Evolutionary conservation across 2,888 invertebrate species (phyloP).

Genomic region (Parnassius glacialis): DNA sequence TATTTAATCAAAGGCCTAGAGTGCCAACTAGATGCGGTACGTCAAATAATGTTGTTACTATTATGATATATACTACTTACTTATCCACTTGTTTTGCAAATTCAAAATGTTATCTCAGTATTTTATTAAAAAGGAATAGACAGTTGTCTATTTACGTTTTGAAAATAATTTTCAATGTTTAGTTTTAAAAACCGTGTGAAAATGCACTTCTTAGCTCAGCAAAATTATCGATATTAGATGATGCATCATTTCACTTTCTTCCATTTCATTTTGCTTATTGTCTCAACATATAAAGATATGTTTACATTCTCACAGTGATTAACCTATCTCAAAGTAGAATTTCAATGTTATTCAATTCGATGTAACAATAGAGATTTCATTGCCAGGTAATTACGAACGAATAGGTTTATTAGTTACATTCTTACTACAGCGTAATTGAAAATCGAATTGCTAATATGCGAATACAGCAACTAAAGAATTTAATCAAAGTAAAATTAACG

Average conservation of each 20-base stretch:
- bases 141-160: background rate
- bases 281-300: slow-evolving; percentile 3
- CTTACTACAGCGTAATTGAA: background rate
- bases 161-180: background rate
- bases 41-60: too few relatives aligned
- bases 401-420: slow-evolving; percentile 7
- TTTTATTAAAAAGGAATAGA: too few relatives aligned
- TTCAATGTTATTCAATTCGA: slow-evolving; percentile 23
- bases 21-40: too few relatives aligned
- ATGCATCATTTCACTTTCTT: slow-evolving; percentile 23
- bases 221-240: background rate
- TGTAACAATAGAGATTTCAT: slow-evolving; percentile 24
- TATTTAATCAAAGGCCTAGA: too few relatives aligned
- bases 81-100: too few relatives aligned
- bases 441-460: too few relatives aligned
- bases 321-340: slow-evolving; percentile 21
- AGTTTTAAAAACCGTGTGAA: slow-evolving; percentile 14
- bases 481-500: too few relatives aligned
- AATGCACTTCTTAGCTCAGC: slow-evolving; percentile 9
- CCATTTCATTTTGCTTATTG: slow-evolving; percentile 20
- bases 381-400: slow-evolving; percentile 6
- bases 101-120: too few relatives aligned
- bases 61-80: too few relatives aligned
- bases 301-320: slow-evolving; percentile 25
- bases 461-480: too few relatives aligned